phyloP scores from a whole-genome alignment of 2,113 vertebrate species.

The Salvator merianae region DNA sequence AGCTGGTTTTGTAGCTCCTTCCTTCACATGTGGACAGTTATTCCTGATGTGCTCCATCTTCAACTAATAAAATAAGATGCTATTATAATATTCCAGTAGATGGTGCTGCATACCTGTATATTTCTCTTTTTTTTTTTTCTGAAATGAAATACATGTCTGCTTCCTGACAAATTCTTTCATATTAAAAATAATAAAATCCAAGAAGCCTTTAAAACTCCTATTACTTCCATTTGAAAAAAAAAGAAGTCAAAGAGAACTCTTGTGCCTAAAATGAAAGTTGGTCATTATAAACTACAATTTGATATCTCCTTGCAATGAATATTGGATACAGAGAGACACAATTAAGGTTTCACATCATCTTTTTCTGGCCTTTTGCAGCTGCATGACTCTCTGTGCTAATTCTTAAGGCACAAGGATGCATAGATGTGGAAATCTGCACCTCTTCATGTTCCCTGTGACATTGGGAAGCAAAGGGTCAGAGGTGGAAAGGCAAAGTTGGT shows the following conservation, averaged over 20 bases:
- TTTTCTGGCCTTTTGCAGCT: neutral
- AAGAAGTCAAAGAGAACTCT: conserved; percentile 10
- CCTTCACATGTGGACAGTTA: neutral
- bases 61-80: neutral
- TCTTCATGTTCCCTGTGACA: neutral
- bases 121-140: conserved; percentile 33
- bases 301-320: conserved; percentile 37
- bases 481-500: neutral
- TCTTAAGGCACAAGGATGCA: neutral
- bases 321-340: neutral
- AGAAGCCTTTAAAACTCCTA: neutral
- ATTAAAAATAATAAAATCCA: neutral
- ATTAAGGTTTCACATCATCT: neutral
- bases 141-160: neutral
- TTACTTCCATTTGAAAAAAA: conserved; percentile 12
- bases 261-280: conserved; percentile 37
- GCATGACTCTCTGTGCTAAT: neutral
- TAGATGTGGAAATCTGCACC: neutral
- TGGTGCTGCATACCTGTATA: conserved; percentile 76
- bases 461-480: neutral
- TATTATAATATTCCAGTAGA: conserved; percentile 70
- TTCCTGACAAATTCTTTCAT: conserved; percentile 44
- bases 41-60: neutral
- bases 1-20: neutral
- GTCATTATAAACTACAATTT: conserved; percentile 36